Conservation (phyloP, 2,113 vertebrate species). For the Phalacrocorax pelagicus region DNA sequence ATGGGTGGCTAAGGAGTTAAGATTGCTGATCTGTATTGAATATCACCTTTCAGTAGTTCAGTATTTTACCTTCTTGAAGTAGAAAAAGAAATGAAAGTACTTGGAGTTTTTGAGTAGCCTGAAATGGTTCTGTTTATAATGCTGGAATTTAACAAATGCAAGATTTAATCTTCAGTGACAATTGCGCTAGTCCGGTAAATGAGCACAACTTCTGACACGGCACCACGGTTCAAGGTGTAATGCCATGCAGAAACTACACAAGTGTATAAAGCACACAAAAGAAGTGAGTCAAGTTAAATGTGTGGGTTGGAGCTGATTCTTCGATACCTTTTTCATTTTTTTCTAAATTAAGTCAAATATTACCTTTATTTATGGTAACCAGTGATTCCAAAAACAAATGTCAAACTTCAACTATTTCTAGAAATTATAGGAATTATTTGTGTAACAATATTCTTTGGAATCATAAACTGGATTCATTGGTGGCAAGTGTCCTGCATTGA, state of each 20-base stretch:
- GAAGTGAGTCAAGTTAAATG: neutral
- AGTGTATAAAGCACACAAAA: neutral
- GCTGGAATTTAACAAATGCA: neutral
- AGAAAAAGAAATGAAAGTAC: neutral
- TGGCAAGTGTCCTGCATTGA: neutral
- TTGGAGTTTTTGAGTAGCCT: neutral
- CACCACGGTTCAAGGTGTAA: neutral
- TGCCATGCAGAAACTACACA: neutral
- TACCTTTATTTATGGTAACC: neutral
- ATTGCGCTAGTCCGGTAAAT: neutral
- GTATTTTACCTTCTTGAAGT: neutral
- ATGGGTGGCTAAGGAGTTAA: neutral
- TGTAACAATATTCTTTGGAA: neutral
- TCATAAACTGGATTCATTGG: neutral
- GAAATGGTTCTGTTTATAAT: neutral
- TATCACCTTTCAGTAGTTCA: neutral
- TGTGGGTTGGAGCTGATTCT: neutral
- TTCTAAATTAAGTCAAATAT: neutral
- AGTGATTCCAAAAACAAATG: neutral
- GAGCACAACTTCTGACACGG: neutral
- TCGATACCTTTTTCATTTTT: neutral
- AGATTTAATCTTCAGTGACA: constrained; percentile 17
- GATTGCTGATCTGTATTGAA: neutral
- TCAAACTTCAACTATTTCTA: neutral
- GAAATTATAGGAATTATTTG: neutral